These are phyloP conservation scores for Lymantria dispar DNA, from an alignment of 2,888 invertebrate species.

Conservation along the genomic window DNA sequence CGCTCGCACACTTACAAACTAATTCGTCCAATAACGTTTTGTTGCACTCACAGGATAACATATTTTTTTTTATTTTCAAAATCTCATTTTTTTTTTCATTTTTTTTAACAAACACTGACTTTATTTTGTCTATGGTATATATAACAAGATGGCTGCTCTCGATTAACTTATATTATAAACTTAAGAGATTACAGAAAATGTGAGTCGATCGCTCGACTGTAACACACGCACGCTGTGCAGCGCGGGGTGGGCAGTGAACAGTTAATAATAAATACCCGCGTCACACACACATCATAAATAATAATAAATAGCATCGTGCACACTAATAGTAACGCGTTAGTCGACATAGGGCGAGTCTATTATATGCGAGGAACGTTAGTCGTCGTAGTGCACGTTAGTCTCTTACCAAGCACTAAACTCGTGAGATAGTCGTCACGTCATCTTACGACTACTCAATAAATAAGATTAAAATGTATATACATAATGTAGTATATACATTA, in stretches of 20 bases:
- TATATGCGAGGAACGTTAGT: too few relatives aligned
- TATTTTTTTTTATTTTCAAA: constrained; percentile 38
- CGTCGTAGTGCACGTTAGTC: too few relatives aligned
- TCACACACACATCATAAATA: background rate
- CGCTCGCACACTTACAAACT: constrained; percentile 5
- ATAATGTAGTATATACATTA: too few relatives aligned
- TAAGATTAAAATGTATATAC: too few relatives aligned
- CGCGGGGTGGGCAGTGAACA: background rate
- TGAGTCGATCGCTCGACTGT: constrained; percentile 1
- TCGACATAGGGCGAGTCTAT: too few relatives aligned
- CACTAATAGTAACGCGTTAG: too few relatives aligned
- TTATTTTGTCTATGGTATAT: constrained; percentile 24
- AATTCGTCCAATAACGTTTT: constrained; percentile 52
- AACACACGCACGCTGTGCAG: background rate
- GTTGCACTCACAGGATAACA: constrained; percentile 58
- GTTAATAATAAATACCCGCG: background rate
- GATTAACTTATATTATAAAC: constrained; percentile 7
- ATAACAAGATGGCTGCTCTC: constrained; percentile 23
- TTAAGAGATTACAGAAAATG: background rate
- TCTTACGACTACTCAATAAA: too few relatives aligned
- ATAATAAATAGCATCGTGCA: too few relatives aligned
- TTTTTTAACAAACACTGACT: constrained; percentile 35
- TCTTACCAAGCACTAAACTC: too few relatives aligned
- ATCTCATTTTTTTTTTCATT: constrained; percentile 34
- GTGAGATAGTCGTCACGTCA: too few relatives aligned